Evolutionary conservation across 2,888 invertebrate genomes (phyloP).

Genomic region (Lepidochrysops patricia): DNA sequence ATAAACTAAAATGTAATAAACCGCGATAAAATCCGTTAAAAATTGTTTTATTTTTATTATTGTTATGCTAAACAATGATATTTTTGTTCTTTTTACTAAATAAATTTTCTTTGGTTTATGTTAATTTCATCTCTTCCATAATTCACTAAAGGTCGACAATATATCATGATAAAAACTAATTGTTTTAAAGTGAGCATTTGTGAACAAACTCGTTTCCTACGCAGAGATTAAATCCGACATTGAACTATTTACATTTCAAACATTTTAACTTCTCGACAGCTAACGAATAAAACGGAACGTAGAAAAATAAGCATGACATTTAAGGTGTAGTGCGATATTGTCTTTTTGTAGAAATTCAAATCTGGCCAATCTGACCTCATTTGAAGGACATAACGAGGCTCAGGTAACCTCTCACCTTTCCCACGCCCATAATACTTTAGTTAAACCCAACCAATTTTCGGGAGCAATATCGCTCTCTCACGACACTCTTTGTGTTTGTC

Average conservation of each 20-base stretch:
- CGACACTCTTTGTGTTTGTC: conserved; percentile 64
- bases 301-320: background rate
- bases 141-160: background rate
- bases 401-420: conserved; percentile 60
- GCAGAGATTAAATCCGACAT: conserved; percentile 6
- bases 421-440: conserved; percentile 61
- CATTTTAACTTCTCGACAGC: background rate
- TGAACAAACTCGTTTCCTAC: conserved; percentile 21
- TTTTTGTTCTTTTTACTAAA: too few species aligned
- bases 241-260: conserved; percentile 6
- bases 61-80: too few species aligned
- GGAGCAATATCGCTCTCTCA: conserved; percentile 64
- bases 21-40: too few species aligned
- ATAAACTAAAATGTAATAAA: too few species aligned
- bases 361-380: conserved; percentile 1
- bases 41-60: too few species aligned
- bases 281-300: background rate
- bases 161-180: background rate
- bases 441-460: conserved; percentile 53
- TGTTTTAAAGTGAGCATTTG: conserved; percentile 30
- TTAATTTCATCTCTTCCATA: background rate
- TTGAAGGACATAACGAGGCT: background rate
- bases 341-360: background rate
- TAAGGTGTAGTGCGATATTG: background rate
- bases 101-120: too few species aligned